Conservation (phyloP, 2,888 invertebrate genomes). For the Euproctis similis region DNA sequence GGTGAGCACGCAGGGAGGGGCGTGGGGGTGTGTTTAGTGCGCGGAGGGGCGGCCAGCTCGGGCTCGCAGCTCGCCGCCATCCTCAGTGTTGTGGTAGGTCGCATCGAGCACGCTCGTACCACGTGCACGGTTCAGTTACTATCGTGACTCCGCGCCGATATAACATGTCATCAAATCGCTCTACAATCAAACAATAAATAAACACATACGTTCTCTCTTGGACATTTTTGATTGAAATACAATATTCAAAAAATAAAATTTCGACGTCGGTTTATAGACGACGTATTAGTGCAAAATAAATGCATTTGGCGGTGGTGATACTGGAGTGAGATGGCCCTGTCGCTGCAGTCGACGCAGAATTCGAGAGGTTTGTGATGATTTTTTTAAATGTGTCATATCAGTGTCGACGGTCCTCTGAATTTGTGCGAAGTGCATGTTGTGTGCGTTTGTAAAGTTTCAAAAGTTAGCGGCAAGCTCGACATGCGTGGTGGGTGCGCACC, state of each 20-base stretch:
- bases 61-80: conserved; percentile 35
- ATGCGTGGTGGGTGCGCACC: conserved; percentile 58
- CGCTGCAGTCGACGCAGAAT: conserved; percentile 75
- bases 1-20: conserved; percentile 38
- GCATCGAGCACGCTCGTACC: conserved; percentile 55
- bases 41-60: conserved; percentile 45
- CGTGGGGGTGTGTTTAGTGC: conserved; percentile 67
- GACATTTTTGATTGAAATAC: conserved; percentile 14
- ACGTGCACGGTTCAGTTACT: conserved; percentile 45
- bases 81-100: conserved; percentile 81
- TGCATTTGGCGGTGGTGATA: conserved; percentile 58
- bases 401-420: conserved; percentile 32
- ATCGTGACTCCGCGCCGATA: conserved; percentile 53
- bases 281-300: conserved; percentile 51
- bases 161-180: conserved; percentile 47
- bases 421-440: conserved; percentile 46
- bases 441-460: conserved; percentile 64
- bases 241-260: conserved; percentile 12
- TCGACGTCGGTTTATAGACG: conserved; percentile 22
- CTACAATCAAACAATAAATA: no score
- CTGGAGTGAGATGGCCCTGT: conserved; percentile 76
- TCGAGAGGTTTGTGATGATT: conserved; percentile 65
- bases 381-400: conserved; percentile 24
- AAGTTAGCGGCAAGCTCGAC: conserved; percentile 61
- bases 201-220: conserved; percentile 16